Conservation (phyloP, 1,140 invertebrate species). For the Macrocentrus cingulum region DNA sequence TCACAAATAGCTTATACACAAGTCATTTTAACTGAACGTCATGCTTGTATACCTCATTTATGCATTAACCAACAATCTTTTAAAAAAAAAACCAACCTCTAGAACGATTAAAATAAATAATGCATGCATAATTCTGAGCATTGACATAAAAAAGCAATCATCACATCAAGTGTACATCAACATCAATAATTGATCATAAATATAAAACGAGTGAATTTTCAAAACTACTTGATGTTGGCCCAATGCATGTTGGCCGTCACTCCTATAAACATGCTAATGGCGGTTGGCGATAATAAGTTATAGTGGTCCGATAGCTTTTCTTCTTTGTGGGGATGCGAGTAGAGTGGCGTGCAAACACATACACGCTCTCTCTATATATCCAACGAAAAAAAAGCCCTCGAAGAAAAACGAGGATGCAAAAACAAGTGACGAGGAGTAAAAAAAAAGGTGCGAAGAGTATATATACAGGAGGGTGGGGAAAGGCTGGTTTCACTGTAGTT, state of each 20-base stretch:
- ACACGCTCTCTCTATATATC: slow-evolving; percentile 10
- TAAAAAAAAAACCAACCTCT: no score
- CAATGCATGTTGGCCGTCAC: slow-evolving; percentile 30
- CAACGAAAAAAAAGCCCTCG: slow-evolving; percentile 19
- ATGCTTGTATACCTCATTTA: no score
- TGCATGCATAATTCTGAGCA: no score
- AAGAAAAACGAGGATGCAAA: slow-evolving; percentile 12
- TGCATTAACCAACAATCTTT: no score
- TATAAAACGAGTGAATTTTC: slow-evolving; percentile 24
- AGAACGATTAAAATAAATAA: no score
- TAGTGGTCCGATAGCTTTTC: slow-evolving; percentile 36
- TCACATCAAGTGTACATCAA: no score
- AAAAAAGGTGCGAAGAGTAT: slow-evolving; percentile 17
- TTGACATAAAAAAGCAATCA: no score
- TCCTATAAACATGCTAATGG: slow-evolving; percentile 51
- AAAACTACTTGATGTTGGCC: slow-evolving; percentile 12
- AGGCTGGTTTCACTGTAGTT: slow-evolving; percentile 35
- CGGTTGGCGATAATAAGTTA: slow-evolving; percentile 45
- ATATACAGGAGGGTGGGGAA: slow-evolving; percentile 14
- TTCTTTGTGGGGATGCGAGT: slow-evolving; percentile 24
- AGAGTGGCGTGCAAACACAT: slow-evolving; percentile 25
- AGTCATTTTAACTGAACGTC: no score
- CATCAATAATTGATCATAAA: slow-evolving; percentile 42
- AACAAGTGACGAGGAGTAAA: slow-evolving; percentile 3
- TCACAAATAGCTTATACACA: no score